A percentile compares a stretch with the other conserved stretches of the same genome.
phyloP scores from a whole-genome alignment of 35 echinoderm and acorn worm genomes.

The Eucidaris tribuloides region DNA sequence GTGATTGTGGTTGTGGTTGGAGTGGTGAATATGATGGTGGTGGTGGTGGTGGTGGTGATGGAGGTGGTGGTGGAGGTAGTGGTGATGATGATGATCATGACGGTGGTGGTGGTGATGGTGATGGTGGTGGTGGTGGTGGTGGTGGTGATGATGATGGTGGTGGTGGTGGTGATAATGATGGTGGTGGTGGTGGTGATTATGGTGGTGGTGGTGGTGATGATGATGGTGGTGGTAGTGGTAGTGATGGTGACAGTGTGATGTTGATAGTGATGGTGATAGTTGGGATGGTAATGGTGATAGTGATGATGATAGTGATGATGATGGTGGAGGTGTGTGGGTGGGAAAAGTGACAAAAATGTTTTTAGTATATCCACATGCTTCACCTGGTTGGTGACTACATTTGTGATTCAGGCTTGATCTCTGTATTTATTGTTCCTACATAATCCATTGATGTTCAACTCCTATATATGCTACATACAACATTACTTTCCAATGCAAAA shows the following conservation, averaged over 20 bases:
- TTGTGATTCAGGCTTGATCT: too few relatives aligned
- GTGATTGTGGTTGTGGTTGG: neutral
- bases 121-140: neutral
- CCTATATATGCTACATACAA: too few relatives aligned
- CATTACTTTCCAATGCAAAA: too few relatives aligned
- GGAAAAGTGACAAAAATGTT: too few relatives aligned
- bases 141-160: neutral
- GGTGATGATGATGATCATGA: neutral
- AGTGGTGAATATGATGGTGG: too few relatives aligned
- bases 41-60: neutral
- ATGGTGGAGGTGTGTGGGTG: neutral
- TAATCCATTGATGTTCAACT: too few relatives aligned
- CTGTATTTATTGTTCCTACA: too few relatives aligned
- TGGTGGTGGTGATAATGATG: too few relatives aligned
- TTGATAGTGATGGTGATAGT: neutral
- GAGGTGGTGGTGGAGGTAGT: neutral
- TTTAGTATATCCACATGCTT: too few relatives aligned
- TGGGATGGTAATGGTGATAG: neutral
- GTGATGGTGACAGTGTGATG: neutral
- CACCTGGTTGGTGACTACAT: too few relatives aligned
- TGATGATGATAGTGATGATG: neutral
- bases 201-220: neutral
- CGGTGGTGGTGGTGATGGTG: too few relatives aligned
- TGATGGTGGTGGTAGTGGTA: neutral
- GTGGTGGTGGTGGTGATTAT: neutral